phyloP scores from a whole-genome alignment of 2,797 vertebrate species.

The Danio albolineatus region DNA sequence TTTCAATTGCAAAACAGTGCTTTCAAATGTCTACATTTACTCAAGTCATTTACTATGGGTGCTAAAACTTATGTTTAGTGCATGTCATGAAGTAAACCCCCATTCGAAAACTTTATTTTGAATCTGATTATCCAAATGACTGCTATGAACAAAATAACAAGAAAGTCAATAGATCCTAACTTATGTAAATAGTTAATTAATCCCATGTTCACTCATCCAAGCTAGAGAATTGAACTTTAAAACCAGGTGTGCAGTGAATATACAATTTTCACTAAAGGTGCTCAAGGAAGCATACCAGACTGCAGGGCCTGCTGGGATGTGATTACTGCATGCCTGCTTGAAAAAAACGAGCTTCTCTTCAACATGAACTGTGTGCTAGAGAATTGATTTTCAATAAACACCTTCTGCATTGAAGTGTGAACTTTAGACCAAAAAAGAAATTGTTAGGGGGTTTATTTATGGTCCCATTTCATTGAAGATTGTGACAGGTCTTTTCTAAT shows the following conservation, averaged over 20 bases:
- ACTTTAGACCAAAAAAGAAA: not conserved
- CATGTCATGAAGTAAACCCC: not conserved
- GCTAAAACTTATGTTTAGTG: not conserved
- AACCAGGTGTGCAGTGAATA: not conserved
- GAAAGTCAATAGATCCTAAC: not conserved
- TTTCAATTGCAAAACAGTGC: slow-evolving; percentile 24
- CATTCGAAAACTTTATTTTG: not conserved
- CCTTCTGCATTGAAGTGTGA: not conserved
- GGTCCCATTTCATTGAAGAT: not conserved
- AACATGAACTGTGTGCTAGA: not conserved
- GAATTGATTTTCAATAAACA: slow-evolving; percentile 30
- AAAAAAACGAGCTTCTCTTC: slow-evolving; percentile 27
- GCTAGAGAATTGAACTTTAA: not conserved
- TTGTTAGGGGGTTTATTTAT: not conserved
- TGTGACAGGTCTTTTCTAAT: no score
- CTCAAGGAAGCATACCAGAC: not conserved
- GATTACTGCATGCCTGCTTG: slow-evolving; percentile 25
- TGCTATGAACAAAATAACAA: slow-evolving; percentile 5
- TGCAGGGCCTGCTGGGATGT: slow-evolving; percentile 16
- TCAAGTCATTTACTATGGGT: not conserved
- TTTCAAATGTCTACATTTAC: slow-evolving; percentile 10
- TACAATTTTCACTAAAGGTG: not conserved
- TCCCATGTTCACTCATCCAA: not conserved
- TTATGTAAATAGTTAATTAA: not conserved
- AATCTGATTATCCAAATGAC: not conserved